These are phyloP conservation scores for Craseonycteris thonglongyai DNA, from an alignment of 2,113 vertebrate species.

Conservation along the genomic window DNA sequence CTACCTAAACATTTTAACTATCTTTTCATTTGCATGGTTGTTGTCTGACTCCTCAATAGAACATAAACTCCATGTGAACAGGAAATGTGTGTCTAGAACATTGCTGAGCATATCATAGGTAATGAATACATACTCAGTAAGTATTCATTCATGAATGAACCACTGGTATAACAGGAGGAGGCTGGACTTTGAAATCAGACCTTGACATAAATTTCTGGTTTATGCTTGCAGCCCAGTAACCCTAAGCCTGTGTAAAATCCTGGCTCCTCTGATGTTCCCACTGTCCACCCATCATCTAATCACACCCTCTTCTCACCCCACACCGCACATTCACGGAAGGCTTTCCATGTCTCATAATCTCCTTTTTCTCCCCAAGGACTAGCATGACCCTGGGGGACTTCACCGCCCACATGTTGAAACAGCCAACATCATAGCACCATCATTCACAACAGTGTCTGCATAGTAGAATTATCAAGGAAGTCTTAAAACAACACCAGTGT, in stretches of 20 bases:
- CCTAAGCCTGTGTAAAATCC: not conserved
- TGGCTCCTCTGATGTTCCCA: not conserved
- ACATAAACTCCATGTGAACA: not conserved
- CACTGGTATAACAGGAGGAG: not conserved
- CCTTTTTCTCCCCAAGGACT: not conserved
- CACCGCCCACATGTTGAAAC: not conserved
- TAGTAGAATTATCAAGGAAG: not conserved
- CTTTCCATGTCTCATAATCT: not conserved
- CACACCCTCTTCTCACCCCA: not conserved
- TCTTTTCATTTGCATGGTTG: not conserved
- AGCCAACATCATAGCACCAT: not conserved
- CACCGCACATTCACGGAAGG: not conserved
- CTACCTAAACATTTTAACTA: not conserved
- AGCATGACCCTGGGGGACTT: not conserved
- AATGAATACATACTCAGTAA: too few relatives aligned
- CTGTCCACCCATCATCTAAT: not conserved
- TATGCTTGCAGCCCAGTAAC: not conserved
- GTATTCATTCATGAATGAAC: not conserved
- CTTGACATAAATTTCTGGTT: not conserved
- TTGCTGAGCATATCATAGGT: not conserved
- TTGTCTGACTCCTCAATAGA: not conserved
- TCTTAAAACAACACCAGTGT: not conserved
- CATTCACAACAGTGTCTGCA: not conserved
- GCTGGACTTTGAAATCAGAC: not conserved
- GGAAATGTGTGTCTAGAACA: not conserved